Base-by-base conservation (phyloP, 2,797 vertebrate genomes). In the Macroramphosus scolopax region DNA sequence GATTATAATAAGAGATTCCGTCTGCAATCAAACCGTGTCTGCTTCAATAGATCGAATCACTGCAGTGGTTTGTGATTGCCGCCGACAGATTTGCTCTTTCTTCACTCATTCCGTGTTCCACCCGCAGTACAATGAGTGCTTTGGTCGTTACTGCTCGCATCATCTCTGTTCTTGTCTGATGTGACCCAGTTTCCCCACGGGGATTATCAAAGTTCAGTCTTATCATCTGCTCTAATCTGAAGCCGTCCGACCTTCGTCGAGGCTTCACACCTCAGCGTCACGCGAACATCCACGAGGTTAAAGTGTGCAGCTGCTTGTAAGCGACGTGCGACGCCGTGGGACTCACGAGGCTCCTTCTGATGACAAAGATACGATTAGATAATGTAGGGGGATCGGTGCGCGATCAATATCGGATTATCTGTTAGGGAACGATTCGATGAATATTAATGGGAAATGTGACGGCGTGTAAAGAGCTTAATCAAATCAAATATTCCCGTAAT, bases 151-250 rank as follows among this genome's bases (percentile, higher is more conserved):
- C 66, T 53, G 66, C 60, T 51, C 20, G 28, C 14, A 56, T 70
- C 68, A 75, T 52, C 52, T 33, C 44, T 43, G 2, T 28, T 56
- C 57, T 46, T 28, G 43, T 22, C 36, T 47, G 47, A 59, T 13
- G 17, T 67, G 61, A 69, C 68, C 71, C 59, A 68, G 11, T 81
- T 83, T 70, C 53, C 43, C 60, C 35, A 7, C 1, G 2, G 54
- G 51, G 44, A 64, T 64, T 68, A 80, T 79, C 61, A 72, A 77
- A 77, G 42, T 75, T 81, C 75, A 16, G 73, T 73, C 71, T 57
- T 57, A 72, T 80, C 69, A 63, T 63, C 49, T 56, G 51, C 52
- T 72, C 34, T 62, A 60, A 79, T 79, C 65, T 63, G 66, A 72
- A 69, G 35, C n/a, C 24, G 5, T 51, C 47, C 51, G 10, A 51